Evolutionary conservation across 2,113 vertebrate species (phyloP), one percentile per base, ranked within the genome.

Genomic region (Pluvialis apricaria): DNA sequence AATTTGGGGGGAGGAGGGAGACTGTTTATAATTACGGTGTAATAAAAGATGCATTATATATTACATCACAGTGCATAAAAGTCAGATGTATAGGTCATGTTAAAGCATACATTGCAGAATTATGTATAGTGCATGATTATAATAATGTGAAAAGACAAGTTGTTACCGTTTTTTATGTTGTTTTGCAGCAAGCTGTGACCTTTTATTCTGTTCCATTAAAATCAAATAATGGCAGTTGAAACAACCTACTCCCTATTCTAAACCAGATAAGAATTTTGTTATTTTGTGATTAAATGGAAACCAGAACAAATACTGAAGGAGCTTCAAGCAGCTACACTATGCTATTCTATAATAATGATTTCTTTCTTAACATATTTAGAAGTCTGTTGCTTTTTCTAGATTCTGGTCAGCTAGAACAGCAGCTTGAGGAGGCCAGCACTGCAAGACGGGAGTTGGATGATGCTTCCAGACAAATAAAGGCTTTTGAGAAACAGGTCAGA

Each of bases 401-500:
- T 83, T 99, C 98, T 3, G 98, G 98, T 69, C 98, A 98, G n/a
- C 97, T 99, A 66, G 99, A 99, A 87, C 99, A 99, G 97, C 98
- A 99, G 93, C 98, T 99, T 40, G 99, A 99, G 98, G 99, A 99
- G 72, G 99, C 98, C 97, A 98, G 98, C 76, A 92, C 97, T 62
- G 97, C 98, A 42, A 98, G 98, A 76, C 96, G 97, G 78, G 99
- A 99, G 84, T 95, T 99, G 93, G 99, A 99, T 96, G 99, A 99
- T 95, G 98, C 99, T 57, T 99, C 99, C 31, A 99, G 98, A 97
- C 98, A 99, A 95, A 97, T 99, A 76, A 99, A 99, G 93, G 97
- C 94, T 96, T 98, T 99, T 89, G 99, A 99, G 98, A 99, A 99
- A 88, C 99, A 99, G 97, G 98, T 99, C 91, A 99, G 98, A 97